Conservation (phyloP, 2,113 vertebrate genomes). For the Tachysurus fulvidraco region DNA sequence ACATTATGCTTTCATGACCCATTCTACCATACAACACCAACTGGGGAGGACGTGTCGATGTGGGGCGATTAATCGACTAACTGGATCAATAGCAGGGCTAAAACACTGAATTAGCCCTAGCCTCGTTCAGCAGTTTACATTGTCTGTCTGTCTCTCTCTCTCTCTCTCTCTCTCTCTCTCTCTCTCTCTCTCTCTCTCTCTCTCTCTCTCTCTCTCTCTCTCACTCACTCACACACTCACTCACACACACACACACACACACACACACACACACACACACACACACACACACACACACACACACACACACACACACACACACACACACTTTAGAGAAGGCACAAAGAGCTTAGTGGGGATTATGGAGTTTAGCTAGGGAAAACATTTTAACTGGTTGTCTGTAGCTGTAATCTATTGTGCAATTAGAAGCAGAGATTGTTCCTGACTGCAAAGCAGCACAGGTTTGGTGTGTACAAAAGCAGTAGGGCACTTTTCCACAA, state of each 20-base stretch:
- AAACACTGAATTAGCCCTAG: conserved; percentile 42
- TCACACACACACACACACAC: too few species aligned
- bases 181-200: too few species aligned
- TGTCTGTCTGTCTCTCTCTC: conserved; percentile 5
- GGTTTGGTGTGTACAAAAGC: conserved; percentile 5
- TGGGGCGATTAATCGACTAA: conserved; percentile 52
- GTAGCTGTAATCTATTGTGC: conserved; percentile 50
- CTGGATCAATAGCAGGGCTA: conserved; percentile 53
- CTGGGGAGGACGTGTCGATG: conserved; percentile 31
- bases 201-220: too few species aligned
- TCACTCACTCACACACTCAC: too few species aligned
- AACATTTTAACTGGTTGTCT: conserved; percentile 54
- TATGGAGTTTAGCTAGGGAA: conserved; percentile 53
- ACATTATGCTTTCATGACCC: conserved; percentile 43
- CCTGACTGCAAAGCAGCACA: conserved; percentile 42
- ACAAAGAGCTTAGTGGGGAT: conserved; percentile 50
- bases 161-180: neutral
- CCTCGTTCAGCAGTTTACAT: conserved; percentile 19
- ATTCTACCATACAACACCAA: conserved; percentile 17
- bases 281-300: too few species aligned
- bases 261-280: too few species aligned
- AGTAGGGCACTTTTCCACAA: neutral
- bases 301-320: conserved; percentile 31
- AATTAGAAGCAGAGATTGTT: conserved; percentile 40
- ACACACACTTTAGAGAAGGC: conserved; percentile 39